phyloP scores from a whole-genome alignment of 2,888 invertebrate genomes.

The Argynnis bischoffii region DNA sequence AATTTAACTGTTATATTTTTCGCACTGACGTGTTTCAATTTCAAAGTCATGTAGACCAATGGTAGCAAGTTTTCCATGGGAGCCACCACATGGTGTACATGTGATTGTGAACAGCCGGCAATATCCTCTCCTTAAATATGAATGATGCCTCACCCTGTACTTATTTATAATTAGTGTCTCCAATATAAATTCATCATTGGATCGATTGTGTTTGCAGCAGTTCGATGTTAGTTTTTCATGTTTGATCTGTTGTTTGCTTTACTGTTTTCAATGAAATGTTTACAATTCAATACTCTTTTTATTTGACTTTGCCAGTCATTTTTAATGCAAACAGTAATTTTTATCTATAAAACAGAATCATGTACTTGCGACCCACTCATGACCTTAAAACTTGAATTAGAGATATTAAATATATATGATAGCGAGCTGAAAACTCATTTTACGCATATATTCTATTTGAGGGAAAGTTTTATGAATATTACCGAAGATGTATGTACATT shows the following conservation, averaged over 20 bases:
- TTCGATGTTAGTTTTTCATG: conserved; percentile 50
- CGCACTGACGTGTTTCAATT: conserved; percentile 66
- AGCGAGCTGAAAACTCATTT: too few relatives aligned
- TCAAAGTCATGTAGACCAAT: conserved; percentile 59
- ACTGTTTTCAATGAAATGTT: conserved; percentile 32
- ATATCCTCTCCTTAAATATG: conserved; percentile 66
- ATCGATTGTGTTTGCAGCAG: conserved; percentile 46
- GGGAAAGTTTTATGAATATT: too few relatives aligned
- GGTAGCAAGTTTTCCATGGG: conserved; percentile 49
- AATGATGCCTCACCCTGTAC: conserved; percentile 46
- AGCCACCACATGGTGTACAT: conserved; percentile 54
- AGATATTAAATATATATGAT: too few relatives aligned
- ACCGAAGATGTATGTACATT: too few relatives aligned
- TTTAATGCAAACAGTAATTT: conserved; percentile 3
- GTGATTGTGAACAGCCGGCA: conserved; percentile 50
- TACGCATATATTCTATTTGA: not conserved
- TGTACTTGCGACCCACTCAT: not conserved
- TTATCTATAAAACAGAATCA: not conserved
- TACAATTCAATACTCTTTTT: conserved; percentile 31
- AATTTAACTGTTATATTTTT: conserved; percentile 57
- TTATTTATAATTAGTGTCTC: conserved; percentile 37
- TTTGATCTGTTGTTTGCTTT: conserved; percentile 39
- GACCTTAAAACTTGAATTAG: not conserved
- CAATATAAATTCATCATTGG: conserved; percentile 44
- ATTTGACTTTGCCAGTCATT: conserved; percentile 25